Conservation (phyloP, 2,888 invertebrate genomes). For the Lysandra bellargus region DNA sequence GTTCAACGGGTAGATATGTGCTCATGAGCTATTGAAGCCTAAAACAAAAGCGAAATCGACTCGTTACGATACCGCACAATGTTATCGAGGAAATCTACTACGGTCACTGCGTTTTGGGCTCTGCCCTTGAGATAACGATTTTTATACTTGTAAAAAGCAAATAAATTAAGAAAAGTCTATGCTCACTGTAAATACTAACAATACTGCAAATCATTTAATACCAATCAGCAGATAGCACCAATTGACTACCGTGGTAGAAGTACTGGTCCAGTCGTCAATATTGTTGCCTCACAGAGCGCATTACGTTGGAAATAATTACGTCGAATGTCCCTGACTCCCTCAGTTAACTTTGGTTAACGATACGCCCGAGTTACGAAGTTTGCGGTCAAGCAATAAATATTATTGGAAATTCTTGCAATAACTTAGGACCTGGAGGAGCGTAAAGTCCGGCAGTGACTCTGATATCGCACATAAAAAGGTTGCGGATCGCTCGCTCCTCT, state of each 20-base stretch:
- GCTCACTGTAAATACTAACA: too few relatives aligned
- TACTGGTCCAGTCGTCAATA: not conserved
- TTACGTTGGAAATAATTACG: not conserved
- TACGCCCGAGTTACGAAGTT: slow-evolving; percentile 3
- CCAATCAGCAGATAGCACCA: too few relatives aligned
- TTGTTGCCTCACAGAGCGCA: not conserved
- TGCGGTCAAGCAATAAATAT: slow-evolving; percentile 11
- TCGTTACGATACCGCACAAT: slow-evolving; percentile 11
- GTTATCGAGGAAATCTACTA: not conserved
- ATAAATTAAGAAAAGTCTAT: not conserved
- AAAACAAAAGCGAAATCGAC: slow-evolving; percentile 9
- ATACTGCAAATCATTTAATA: not conserved
- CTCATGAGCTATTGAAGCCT: slow-evolving; percentile 42
- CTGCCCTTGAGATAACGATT: not conserved
- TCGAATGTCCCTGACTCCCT: not conserved
- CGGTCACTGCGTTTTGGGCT: not conserved
- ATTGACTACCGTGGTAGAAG: too few relatives aligned
- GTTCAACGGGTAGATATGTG: slow-evolving; percentile 53
- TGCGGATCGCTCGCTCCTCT: slow-evolving; percentile 78
- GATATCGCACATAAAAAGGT: slow-evolving; percentile 80
- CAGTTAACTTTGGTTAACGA: not conserved
- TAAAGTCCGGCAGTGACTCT: slow-evolving; percentile 66
- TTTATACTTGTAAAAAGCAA: not conserved
- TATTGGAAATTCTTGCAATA: slow-evolving; percentile 54
- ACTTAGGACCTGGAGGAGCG: slow-evolving; percentile 38